phyloP scores from a whole-genome alignment of 2,888 invertebrate species.

The Spatulosminthurus flaviceps region DNA sequence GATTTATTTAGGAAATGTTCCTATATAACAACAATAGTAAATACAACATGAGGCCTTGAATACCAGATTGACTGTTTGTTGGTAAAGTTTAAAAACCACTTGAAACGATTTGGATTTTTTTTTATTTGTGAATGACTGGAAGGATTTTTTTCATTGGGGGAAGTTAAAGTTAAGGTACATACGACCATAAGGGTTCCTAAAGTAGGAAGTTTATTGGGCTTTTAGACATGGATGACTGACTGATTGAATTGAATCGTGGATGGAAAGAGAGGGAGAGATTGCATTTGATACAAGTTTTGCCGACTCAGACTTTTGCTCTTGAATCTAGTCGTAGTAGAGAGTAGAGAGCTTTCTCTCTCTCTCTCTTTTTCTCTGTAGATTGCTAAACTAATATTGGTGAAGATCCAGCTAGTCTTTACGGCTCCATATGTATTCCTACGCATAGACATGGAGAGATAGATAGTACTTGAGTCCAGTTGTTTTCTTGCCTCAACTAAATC shows the following conservation, averaged over 20 bases:
- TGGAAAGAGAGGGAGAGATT: slow-evolving; percentile 36
- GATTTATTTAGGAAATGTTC: no score
- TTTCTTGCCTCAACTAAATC: slow-evolving; percentile 40
- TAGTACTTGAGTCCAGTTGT: slow-evolving; percentile 22
- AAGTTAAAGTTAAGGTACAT: background rate
- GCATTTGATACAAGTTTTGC: slow-evolving; percentile 29
- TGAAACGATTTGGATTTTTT: background rate
- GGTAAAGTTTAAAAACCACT: slow-evolving; percentile 38
- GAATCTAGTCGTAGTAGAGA: background rate
- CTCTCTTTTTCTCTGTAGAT: no score
- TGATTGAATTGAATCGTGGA: slow-evolving; percentile 49
- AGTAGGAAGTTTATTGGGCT: slow-evolving; percentile 59
- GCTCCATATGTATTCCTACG: no score
- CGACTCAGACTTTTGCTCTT: slow-evolving; percentile 39
- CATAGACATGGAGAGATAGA: background rate
- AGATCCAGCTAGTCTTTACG: slow-evolving; percentile 27
- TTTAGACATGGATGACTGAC: slow-evolving; percentile 49
- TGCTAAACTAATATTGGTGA: slow-evolving; percentile 34
- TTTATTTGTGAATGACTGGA: background rate
- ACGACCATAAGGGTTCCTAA: no score
- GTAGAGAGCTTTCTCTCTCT: no score
- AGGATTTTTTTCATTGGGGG: background rate
- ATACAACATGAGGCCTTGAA: background rate
- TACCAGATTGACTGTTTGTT: background rate
- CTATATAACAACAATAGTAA: no score